Conservation (phyloP, 2,888 invertebrate genomes). For the Synanthedon tipuliformis region DNA sequence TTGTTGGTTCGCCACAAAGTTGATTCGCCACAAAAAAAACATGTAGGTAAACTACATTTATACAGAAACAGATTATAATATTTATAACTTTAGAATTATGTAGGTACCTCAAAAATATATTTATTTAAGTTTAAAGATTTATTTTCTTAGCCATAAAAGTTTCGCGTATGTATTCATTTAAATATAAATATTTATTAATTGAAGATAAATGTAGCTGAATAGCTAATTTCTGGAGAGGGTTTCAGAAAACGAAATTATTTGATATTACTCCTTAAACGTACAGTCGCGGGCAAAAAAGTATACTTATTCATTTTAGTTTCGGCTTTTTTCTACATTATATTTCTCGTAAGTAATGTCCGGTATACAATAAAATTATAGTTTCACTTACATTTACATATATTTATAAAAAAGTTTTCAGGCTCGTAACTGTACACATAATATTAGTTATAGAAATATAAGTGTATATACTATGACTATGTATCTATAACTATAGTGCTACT, state of each 20-base stretch:
- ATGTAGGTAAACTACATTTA: not conserved
- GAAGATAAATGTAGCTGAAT: constrained; percentile 1
- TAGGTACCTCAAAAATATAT: not conserved
- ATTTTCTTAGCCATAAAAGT: constrained; percentile 4
- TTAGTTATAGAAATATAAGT: constrained; percentile 3
- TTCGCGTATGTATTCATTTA: not conserved
- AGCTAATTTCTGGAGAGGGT: constrained; percentile 12
- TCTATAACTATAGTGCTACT: not conserved
- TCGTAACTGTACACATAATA: not conserved
- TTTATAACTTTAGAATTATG: not conserved
- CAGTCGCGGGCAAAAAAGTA: too few relatives aligned
- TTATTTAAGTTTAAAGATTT: not conserved
- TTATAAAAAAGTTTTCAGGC: constrained; percentile 1
- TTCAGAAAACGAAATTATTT: constrained; percentile 20
- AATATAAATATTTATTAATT: not conserved
- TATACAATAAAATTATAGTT: too few relatives aligned
- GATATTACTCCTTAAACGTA: constrained; percentile 2
- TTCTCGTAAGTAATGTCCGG: too few relatives aligned
- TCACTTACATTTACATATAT: not conserved
- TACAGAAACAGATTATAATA: not conserved
- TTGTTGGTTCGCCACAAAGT: too few relatives aligned
- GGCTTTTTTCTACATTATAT: too few relatives aligned
- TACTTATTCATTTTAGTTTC: too few relatives aligned
- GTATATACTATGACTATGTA: not conserved
- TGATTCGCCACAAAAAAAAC: too few relatives aligned